Evolutionary conservation across 2,888 invertebrate genomes (phyloP).

Genomic region (Slavum lentiscoides): DNA sequence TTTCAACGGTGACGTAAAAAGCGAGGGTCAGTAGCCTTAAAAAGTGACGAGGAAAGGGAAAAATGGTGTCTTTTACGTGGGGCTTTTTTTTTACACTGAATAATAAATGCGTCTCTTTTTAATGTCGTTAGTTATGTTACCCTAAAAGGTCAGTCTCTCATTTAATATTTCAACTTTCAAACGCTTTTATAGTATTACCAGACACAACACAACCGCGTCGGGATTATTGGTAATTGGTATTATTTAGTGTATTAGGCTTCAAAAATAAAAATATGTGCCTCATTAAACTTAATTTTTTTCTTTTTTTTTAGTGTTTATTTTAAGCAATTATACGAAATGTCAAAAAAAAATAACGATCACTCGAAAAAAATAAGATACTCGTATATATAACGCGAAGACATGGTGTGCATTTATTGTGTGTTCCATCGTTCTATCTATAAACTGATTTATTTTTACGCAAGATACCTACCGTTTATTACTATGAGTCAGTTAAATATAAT

Average conservation of each 20-base stretch:
- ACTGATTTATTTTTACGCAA: too few species aligned
- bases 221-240: background rate
- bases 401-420: too few species aligned
- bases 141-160: constrained; percentile 23
- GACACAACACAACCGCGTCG: background rate
- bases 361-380: background rate
- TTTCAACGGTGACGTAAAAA: constrained; percentile 13
- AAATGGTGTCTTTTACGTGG: constrained; percentile 1
- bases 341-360: background rate
- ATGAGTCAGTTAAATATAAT: too few species aligned
- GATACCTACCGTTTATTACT: too few species aligned
- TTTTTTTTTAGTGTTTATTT: background rate
- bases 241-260: background rate
- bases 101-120: constrained; percentile 27
- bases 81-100: constrained; percentile 27
- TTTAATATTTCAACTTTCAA: constrained; percentile 39
- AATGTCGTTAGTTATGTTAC: constrained; percentile 33
- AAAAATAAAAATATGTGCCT: background rate
- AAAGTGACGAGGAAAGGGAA: background rate
- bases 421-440: too few species aligned
- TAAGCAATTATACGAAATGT: background rate
- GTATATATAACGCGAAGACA: background rate
- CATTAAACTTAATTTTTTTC: background rate
- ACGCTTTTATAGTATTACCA: background rate
- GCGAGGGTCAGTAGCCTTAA: background rate